A percentile compares a stretch with the other conserved stretches of the same genome.
phyloP scores from a whole-genome alignment of 2,113 vertebrate species.

The Tragulus kanchil region DNA sequence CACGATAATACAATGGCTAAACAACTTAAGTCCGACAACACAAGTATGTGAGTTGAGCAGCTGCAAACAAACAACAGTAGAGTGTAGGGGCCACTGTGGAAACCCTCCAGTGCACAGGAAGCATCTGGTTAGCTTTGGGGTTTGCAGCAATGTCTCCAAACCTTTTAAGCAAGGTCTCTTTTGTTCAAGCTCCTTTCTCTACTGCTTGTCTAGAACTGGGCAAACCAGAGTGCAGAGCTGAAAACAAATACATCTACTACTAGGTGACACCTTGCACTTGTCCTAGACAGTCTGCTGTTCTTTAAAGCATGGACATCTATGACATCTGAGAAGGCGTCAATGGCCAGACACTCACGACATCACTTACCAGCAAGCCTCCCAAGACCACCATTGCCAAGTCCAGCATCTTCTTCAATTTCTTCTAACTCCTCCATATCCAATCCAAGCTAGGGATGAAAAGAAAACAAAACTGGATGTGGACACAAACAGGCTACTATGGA shows the following conservation, averaged over 20 bases:
- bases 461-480: neutral
- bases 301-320: neutral
- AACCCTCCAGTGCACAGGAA: conserved; percentile 47
- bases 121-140: conserved; percentile 31
- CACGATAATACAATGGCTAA: neutral
- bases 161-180: neutral
- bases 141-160: conserved; percentile 42
- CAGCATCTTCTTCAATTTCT: conserved; percentile 98
- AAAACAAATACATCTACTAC: neutral
- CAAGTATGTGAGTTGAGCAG: neutral
- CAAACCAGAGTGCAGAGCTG: neutral
- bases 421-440: conserved; percentile 99
- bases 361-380: conserved; percentile 96
- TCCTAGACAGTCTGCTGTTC: neutral
- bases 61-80: neutral
- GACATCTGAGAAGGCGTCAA: neutral
- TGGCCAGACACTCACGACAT: neutral
- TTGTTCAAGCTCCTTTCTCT: conserved; percentile 62
- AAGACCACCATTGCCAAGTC: conserved; percentile 97
- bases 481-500: neutral
- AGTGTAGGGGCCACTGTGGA: neutral
- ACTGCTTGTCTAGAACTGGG: neutral
- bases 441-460: conserved; percentile 89
- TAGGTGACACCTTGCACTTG: neutral
- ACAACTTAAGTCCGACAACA: neutral